phyloP scores from a whole-genome alignment of 2,113 vertebrate genomes.

The Lampris incognitus region DNA sequence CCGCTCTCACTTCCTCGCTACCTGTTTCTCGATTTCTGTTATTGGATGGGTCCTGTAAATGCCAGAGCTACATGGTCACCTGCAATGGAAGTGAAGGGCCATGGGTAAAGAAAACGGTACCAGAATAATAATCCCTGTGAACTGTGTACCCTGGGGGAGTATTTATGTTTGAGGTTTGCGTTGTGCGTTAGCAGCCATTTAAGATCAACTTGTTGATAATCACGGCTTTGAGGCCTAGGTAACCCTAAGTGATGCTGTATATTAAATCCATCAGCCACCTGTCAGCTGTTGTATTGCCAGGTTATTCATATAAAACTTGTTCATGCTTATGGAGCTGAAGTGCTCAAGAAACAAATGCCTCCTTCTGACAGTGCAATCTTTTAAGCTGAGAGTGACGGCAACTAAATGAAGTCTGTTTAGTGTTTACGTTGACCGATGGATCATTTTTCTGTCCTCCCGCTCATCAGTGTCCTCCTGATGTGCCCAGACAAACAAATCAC shows the following conservation, averaged over 20 bases:
- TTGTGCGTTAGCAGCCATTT: background rate
- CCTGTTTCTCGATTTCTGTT: constrained; percentile 39
- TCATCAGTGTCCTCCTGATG: constrained; percentile 59
- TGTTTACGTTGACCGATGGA: constrained; percentile 68
- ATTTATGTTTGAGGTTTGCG: constrained; percentile 1
- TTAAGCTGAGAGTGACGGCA: constrained; percentile 42
- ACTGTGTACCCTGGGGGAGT: background rate
- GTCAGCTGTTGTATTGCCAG: constrained; percentile 20
- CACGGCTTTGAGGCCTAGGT: background rate
- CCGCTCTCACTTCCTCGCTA: constrained; percentile 17
- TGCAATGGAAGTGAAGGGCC: constrained; percentile 17
- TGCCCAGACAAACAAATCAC: constrained; percentile 73
- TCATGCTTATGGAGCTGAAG: constrained; percentile 5
- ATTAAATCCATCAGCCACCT: background rate
- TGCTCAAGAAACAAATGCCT: constrained; percentile 30
- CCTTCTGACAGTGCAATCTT: constrained; percentile 36
- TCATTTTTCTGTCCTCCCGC: constrained; percentile 64
- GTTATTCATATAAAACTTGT: constrained; percentile 8
- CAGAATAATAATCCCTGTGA: background rate
- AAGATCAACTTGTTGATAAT: constrained; percentile 4
- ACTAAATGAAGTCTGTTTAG: constrained; percentile 63
- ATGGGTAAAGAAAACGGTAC: constrained; percentile 34
- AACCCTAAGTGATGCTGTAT: background rate
- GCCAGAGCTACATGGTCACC: constrained; percentile 42
- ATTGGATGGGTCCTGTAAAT: constrained; percentile 53